Base-by-base conservation (phyloP, 2,797 vertebrate species). In the Hemitrygon akajei region DNA sequence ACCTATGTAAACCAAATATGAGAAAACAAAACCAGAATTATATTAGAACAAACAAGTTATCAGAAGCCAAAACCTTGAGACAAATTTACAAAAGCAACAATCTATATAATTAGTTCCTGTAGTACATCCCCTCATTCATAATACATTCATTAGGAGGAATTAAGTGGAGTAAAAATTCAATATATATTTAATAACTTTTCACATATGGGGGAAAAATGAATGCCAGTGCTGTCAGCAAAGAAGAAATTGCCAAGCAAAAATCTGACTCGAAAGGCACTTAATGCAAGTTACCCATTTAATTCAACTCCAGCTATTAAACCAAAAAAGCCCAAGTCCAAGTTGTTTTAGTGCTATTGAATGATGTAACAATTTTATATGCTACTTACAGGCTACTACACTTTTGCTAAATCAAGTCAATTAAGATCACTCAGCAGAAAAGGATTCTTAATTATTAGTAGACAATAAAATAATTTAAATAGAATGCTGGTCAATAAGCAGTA, bases 1-100 rank as follows among this genome's bases (percentile, higher is more conserved):
- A 97, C 98, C 98, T 99, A 97, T 95, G 96, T 94, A 96, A 96
- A 82, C 77, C 93, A 93, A 80, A 27, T 81, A 56, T 76, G 37
- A 76, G 58, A 27, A 93, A 75, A 10, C 1, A 56, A 12, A 56
- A 9, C 69, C 73, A 73, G 71, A 93, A 76, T 76, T 5, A 30
- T 76, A 47, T 25, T 37, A 76, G 47, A 93, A 30, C 25, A 30
- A 66, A 37, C 22, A 22, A 37, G n/a, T 34, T 69, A 69, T 37
- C n/a, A 89, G 7, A 66, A 86, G 11, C 11, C 27, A 86, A 86
- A 56, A 22, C 56, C 40, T 82, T 82, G 22, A 25, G 25, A 58
- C 40, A 4, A 87, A 89, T 66, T 47, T 89, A 63, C 7, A 14
- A 89, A 3, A 34, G 14, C 12, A 69, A n/a, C 86, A 37, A 9